phyloP scores from a whole-genome alignment of 1,140 invertebrate species.

The Drosophila repletoides region DNA sequence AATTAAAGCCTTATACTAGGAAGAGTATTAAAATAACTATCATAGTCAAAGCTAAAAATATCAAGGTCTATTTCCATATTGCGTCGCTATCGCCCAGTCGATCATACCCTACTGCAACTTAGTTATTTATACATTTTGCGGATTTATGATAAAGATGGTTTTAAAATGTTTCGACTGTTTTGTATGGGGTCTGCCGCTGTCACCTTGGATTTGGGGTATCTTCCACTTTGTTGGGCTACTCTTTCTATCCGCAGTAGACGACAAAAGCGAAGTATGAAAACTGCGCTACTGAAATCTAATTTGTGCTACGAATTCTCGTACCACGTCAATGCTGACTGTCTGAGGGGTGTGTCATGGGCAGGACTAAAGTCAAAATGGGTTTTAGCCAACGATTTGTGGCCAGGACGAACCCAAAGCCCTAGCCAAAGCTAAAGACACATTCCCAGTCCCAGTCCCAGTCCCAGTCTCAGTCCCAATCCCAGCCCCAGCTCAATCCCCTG shows the following conservation, averaged over 20 bases:
- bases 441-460: background rate
- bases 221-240: slow-evolving; percentile 2
- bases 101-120: background rate
- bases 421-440: background rate
- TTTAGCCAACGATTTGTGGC: slow-evolving; percentile 71
- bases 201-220: slow-evolving; percentile 53
- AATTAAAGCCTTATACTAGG: too few relatives aligned
- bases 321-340: slow-evolving; percentile 9
- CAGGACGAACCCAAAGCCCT: slow-evolving; percentile 11
- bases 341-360: slow-evolving; percentile 21
- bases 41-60: too few relatives aligned
- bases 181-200: slow-evolving; percentile 50
- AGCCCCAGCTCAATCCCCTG: background rate
- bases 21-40: too few relatives aligned
- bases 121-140: slow-evolving; percentile 38
- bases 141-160: slow-evolving; percentile 78
- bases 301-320: slow-evolving; percentile 55
- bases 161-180: slow-evolving; percentile 60
- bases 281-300: slow-evolving; percentile 75
- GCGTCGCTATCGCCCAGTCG: background rate
- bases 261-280: slow-evolving; percentile 61
- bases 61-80: background rate
- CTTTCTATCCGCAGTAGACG: slow-evolving; percentile 11
- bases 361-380: slow-evolving; percentile 61
- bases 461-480: background rate